A percentile compares a stretch with the other conserved stretches of the same genome.
Evolutionary conservation across 2,888 invertebrate species (phyloP).

Genomic region (Zonitis immaculata): DNA sequence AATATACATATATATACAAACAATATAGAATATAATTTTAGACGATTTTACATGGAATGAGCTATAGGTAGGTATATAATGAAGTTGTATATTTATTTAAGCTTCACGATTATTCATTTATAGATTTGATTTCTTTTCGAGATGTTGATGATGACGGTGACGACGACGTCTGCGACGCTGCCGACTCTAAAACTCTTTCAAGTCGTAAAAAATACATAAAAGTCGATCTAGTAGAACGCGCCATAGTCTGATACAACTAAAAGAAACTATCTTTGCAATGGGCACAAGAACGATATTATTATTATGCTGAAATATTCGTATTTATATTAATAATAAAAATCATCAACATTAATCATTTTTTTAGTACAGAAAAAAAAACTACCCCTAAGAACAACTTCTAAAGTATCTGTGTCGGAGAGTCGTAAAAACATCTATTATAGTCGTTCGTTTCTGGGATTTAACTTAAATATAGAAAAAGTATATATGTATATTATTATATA

Average conservation of each 20-base stretch:
- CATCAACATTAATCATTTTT: too few species aligned
- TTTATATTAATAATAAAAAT: neutral
- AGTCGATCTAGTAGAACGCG: conserved; percentile 43
- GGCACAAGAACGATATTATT: neutral
- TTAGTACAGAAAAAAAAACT: too few species aligned
- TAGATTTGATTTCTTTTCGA: conserved; percentile 30
- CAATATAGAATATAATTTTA: neutral
- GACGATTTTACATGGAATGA: too few species aligned
- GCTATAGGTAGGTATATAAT: too few species aligned
- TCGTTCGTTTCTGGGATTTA: too few species aligned
- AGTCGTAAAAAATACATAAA: conserved; percentile 42
- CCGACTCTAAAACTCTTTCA: conserved; percentile 29
- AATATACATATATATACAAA: too few species aligned
- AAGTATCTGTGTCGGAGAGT: too few species aligned
- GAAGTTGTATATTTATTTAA: neutral
- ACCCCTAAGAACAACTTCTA: too few species aligned
- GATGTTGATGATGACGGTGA: conserved; percentile 27
- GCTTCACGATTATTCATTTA: conserved; percentile 15
- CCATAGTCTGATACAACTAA: conserved; percentile 8
- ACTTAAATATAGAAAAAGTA: too few species aligned
- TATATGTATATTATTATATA: too few species aligned
- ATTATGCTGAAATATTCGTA: neutral
- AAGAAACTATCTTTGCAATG: neutral
- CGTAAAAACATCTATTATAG: too few species aligned
- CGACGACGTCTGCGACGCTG: neutral